Conservation (phyloP, 2,797 vertebrate genomes). For the Semaprochilodus insignis region DNA sequence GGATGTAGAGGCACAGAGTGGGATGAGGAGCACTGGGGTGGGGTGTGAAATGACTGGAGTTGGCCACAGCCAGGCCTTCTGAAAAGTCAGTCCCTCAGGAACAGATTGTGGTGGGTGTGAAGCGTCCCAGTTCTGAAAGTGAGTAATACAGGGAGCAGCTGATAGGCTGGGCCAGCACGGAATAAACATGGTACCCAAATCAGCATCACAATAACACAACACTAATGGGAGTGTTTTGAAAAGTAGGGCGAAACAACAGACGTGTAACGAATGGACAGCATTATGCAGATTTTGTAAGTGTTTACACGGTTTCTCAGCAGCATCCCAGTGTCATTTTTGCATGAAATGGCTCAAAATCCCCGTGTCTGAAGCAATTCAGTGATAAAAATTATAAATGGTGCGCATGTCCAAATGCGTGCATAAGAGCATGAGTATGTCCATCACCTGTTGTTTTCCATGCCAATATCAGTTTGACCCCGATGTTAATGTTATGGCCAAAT, state of each 20-base stretch:
- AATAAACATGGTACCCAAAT: conserved; percentile 38
- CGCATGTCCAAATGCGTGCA: not conserved
- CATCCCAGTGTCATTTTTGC: no score
- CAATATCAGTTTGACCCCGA: conserved; percentile 12
- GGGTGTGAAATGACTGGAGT: conserved; percentile 44
- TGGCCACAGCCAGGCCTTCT: conserved; percentile 50
- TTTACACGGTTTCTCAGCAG: not conserved
- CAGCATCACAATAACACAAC: conserved; percentile 25
- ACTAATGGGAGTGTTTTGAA: conserved; percentile 30
- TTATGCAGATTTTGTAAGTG: not conserved
- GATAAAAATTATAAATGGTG: not conserved
- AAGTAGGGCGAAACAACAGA: conserved; percentile 35
- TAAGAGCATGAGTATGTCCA: not conserved
- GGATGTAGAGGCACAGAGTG: conserved; percentile 39
- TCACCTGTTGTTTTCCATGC: not conserved
- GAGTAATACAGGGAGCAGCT: conserved; percentile 72
- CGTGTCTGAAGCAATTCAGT: not conserved
- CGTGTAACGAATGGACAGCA: conserved; percentile 11
- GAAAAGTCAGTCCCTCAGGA: conserved; percentile 64
- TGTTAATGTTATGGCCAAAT: conserved; percentile 28
- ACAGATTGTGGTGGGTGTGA: conserved; percentile 78
- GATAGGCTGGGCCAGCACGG: conserved; percentile 65
- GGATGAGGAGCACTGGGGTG: conserved; percentile 36
- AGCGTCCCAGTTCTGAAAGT: conserved; percentile 69
- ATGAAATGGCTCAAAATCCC: not conserved